Percentiles rank a stretch among this genome's conserved stretches.
Evolutionary conservation across 2,113 vertebrate species (phyloP).

Genomic region (Hyperoodon ampullatus): DNA sequence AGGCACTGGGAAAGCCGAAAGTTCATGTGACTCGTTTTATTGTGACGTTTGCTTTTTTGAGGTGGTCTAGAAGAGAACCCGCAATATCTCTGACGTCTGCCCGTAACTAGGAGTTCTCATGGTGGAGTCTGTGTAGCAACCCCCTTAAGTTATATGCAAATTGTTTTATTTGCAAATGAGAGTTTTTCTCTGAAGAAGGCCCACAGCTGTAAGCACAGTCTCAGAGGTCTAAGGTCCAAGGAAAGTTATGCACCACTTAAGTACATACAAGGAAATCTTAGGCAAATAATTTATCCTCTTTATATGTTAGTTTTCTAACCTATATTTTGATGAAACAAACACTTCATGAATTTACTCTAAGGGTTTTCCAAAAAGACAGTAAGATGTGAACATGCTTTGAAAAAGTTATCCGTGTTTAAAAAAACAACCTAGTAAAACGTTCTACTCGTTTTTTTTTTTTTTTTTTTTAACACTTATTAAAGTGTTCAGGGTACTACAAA

Average conservation of each 20-base stretch:
- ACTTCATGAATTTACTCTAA: slow-evolving; percentile 4
- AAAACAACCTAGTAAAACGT: background rate
- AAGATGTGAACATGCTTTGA: background rate
- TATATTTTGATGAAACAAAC: background rate
- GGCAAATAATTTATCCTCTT: background rate
- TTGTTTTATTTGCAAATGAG: background rate
- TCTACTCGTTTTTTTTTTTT: background rate
- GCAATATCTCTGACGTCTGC: background rate
- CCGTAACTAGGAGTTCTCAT: background rate
- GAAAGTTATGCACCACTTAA: background rate
- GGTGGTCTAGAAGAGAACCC: background rate
- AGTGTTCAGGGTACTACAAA: background rate
- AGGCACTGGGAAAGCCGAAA: background rate
- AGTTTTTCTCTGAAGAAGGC: background rate
- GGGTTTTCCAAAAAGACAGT: background rate
- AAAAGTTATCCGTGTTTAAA: background rate
- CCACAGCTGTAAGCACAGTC: background rate
- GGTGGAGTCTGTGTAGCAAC: background rate
- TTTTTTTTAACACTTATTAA: background rate
- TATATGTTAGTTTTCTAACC: background rate
- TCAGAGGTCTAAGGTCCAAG: background rate
- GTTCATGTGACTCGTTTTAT: background rate
- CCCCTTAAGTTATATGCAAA: background rate
- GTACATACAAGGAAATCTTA: background rate
- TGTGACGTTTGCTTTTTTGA: background rate